Conservation (phyloP, 2,113 vertebrate genomes). For the Paradisaea rubra region DNA sequence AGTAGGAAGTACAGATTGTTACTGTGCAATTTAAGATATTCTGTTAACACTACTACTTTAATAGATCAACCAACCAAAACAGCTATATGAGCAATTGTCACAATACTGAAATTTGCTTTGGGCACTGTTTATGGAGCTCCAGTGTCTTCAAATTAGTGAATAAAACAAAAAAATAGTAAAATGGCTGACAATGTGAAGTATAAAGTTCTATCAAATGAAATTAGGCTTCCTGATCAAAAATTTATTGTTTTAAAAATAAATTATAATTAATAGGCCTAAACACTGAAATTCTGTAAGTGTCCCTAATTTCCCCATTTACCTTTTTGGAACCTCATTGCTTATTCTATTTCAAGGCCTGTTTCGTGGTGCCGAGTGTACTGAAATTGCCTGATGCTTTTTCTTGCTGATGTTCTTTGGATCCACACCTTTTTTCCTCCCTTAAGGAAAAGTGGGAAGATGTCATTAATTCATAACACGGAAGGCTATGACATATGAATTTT, state of each 20-base stretch:
- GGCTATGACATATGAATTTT: background rate
- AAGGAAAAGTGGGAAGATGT: background rate
- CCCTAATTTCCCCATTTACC: background rate
- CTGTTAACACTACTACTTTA: background rate
- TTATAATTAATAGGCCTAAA: background rate
- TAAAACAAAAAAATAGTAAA: background rate
- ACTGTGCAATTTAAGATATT: background rate
- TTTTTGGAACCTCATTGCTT: background rate
- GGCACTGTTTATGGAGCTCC: background rate
- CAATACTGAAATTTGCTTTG: background rate
- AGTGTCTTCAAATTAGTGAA: background rate
- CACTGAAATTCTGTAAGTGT: background rate
- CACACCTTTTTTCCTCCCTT: background rate
- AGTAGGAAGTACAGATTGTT: background rate
- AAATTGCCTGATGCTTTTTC: background rate
- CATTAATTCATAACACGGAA: background rate
- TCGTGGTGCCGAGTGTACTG: rapidly evolving
- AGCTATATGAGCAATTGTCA: background rate
- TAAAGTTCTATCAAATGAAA: background rate
- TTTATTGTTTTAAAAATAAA: background rate
- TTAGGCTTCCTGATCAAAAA: background rate
- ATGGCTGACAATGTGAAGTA: background rate
- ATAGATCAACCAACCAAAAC: background rate
- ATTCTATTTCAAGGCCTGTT: background rate
- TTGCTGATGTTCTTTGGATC: background rate